Evolutionary conservation across 1,140 invertebrate species (phyloP).

Genomic region (Cylas formicarius): DNA sequence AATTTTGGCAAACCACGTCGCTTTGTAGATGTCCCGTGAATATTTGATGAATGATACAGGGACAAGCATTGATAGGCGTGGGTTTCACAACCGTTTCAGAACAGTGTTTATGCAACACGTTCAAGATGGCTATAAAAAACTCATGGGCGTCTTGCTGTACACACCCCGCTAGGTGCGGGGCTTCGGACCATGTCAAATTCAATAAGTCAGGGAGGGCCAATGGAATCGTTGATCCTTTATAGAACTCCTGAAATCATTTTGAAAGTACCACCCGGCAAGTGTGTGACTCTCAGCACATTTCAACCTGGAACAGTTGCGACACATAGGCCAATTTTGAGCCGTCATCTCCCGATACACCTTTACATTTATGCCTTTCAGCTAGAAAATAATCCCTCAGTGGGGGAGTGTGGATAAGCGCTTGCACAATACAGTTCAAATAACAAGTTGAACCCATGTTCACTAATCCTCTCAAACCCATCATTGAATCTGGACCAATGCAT

Average conservation of each 20-base stretch:
- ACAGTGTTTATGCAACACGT: conserved; percentile 83
- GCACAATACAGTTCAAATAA: conserved; percentile 98
- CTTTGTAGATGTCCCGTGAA: conserved; percentile 95
- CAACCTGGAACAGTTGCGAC: conserved; percentile 71
- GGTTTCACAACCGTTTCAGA: conserved; percentile 25
- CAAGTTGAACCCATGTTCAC: conserved; percentile 98
- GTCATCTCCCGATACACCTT: conserved; percentile 51
- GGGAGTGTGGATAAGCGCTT: conserved; percentile 90
- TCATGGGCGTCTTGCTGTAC: conserved; percentile 99
- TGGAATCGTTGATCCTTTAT: conserved; percentile 81
- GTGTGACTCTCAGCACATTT: conserved; percentile 9
- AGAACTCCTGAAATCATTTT: conserved; percentile 68
- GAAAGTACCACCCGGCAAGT: conserved; percentile 1
- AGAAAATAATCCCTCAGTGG: conserved; percentile 92
- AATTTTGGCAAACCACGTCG: conserved; percentile 92
- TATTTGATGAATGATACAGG: conserved; percentile 96
- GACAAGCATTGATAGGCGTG: conserved; percentile 51
- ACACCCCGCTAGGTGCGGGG: conserved; percentile 89
- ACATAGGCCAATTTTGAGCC: conserved; percentile 90
- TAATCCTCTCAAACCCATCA: conserved; percentile 82
- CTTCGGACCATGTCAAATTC: conserved; percentile 95
- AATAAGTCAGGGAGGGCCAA: conserved; percentile 82
- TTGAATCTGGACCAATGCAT: conserved; percentile 71
- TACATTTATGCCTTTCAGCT: conserved; percentile 83
- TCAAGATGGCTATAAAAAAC: conserved; percentile 93